Percentiles rank a stretch among this genome's conserved stretches.
Evolutionary conservation across 2,888 invertebrate species (phyloP).

Genomic region (Creontiades dilutus): DNA sequence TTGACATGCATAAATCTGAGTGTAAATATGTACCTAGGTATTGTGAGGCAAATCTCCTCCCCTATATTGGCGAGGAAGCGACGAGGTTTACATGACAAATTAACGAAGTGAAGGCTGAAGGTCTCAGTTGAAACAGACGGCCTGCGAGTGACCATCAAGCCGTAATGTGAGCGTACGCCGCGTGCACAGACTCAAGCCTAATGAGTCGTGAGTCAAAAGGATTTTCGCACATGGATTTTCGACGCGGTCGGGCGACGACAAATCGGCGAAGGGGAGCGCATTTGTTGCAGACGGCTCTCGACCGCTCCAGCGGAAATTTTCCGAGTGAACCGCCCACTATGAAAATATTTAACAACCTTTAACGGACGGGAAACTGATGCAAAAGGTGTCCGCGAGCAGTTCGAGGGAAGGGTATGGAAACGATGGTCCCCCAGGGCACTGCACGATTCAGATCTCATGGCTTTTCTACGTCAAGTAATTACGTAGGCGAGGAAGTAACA

Average conservation of each 20-base stretch:
- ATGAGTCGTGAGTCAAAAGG: slow-evolving; percentile 39
- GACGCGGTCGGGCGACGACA: background rate
- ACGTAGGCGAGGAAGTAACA: too few species aligned
- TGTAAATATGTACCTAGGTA: too few species aligned
- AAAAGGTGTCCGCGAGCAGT: background rate
- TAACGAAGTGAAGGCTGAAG: slow-evolving; percentile 19
- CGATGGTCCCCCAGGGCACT: background rate
- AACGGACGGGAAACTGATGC: slow-evolving; percentile 13
- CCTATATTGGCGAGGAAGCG: too few species aligned
- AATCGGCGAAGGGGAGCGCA: background rate
- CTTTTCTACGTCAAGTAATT: too few species aligned
- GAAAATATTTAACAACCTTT: slow-evolving; percentile 17
- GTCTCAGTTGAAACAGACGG: slow-evolving; percentile 13
- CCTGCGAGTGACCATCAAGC: slow-evolving; percentile 35
- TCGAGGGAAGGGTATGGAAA: background rate
- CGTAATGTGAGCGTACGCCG: background rate
- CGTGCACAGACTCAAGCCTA: slow-evolving; percentile 35
- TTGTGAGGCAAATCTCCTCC: too few species aligned
- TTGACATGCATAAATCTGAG: too few species aligned
- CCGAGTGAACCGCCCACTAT: background rate
- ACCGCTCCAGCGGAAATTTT: slow-evolving; percentile 34
- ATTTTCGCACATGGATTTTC: slow-evolving; percentile 28
- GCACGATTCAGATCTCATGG: background rate
- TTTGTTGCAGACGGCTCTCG: background rate
- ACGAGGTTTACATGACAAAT: background rate